A percentile compares a stretch with the other conserved stretches of the same genome.
These are phyloP conservation scores for Scaptomyza pallida DNA, from an alignment of 1,140 invertebrate genomes.

Conservation along the genomic window DNA sequence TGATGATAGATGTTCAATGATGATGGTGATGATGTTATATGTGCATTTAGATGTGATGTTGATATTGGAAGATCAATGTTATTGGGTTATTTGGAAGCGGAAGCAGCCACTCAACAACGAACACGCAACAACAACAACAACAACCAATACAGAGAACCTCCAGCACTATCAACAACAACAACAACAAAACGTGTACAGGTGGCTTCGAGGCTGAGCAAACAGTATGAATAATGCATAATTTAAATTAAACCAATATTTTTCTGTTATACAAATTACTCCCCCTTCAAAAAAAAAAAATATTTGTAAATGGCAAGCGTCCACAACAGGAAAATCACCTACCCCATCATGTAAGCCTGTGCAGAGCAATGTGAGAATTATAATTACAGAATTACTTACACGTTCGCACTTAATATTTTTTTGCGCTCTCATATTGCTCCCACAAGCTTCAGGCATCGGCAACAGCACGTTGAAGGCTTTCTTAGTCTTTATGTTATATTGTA, in stretches of 20 bases:
- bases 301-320: constrained; percentile 59
- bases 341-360: constrained; percentile 26
- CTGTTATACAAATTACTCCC: constrained; percentile 48
- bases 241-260: constrained; percentile 78
- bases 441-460: constrained; percentile 37
- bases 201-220: constrained; percentile 77
- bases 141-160: constrained; percentile 11
- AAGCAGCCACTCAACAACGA: constrained; percentile 38
- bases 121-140: constrained; percentile 34
- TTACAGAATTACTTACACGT: not conserved
- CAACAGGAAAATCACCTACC: constrained; percentile 8
- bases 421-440: constrained; percentile 28
- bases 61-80: constrained; percentile 47
- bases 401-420: too few relatives aligned
- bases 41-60: constrained; percentile 41
- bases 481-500: constrained; percentile 19
- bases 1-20: constrained; percentile 48
- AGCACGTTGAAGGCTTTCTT: constrained; percentile 40
- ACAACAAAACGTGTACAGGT: constrained; percentile 60
- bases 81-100: constrained; percentile 36
- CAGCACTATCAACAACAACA: constrained; percentile 8
- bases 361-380: constrained; percentile 35
- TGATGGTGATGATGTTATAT: constrained; percentile 48
- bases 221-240: constrained; percentile 82
- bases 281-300: constrained; percentile 12